phyloP scores from a whole-genome alignment of 2,888 invertebrate genomes.

The Plebejus anna region DNA sequence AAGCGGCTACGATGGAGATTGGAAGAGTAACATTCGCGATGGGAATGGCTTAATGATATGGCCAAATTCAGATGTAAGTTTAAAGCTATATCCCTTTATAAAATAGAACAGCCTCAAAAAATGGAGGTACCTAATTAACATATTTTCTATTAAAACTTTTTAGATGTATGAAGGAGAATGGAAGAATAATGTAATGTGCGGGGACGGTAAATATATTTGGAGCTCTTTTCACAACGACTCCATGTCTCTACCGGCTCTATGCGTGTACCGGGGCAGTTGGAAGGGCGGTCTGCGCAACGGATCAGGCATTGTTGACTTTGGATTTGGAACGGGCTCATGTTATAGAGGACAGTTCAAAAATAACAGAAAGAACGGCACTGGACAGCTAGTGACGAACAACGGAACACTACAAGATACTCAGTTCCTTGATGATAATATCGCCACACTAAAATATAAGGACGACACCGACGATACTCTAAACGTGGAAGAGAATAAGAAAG shows the following conservation, averaged over 20 bases:
- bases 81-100: neutral
- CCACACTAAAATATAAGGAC: conserved; percentile 43
- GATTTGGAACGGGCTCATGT: conserved; percentile 74
- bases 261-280: conserved; percentile 78
- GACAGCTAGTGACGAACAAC: conserved; percentile 77
- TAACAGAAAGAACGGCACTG: conserved; percentile 79
- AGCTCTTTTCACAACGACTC: conserved; percentile 70
- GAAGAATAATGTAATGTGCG: conserved; percentile 77
- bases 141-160: neutral
- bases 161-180: conserved; percentile 82
- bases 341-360: conserved; percentile 78
- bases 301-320: conserved; percentile 69
- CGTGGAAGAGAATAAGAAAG: conserved; percentile 41
- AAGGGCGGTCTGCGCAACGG: conserved; percentile 74
- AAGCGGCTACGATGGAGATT: conserved; percentile 79
- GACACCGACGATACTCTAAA: conserved; percentile 32
- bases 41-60: conserved; percentile 82
- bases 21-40: conserved; percentile 70
- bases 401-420: conserved; percentile 73
- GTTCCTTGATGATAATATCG: conserved; percentile 75
- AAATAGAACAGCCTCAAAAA: neutral
- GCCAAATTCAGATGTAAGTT: conserved; percentile 80
- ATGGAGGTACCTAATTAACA: no score
- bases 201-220: conserved; percentile 82
- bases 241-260: conserved; percentile 75